These are phyloP conservation scores for Carposina sasakii DNA, from an alignment of 1,140 invertebrate genomes.

Conservation along the genomic window DNA sequence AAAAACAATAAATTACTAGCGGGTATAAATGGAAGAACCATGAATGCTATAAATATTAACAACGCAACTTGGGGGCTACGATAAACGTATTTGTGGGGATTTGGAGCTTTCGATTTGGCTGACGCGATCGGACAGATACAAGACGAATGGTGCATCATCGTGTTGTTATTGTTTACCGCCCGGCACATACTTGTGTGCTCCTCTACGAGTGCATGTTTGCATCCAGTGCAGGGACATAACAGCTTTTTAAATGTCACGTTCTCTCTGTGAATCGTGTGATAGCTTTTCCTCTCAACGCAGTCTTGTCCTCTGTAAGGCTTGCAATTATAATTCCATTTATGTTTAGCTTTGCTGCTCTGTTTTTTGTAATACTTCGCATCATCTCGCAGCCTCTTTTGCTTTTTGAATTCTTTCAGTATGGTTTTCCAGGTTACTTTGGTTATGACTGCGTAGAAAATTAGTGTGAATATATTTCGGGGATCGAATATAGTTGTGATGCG, in stretches of 20 bases:
- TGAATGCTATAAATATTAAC: slow-evolving; percentile 81
- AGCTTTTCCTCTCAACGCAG: slow-evolving; percentile 50
- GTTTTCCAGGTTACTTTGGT: slow-evolving; percentile 66
- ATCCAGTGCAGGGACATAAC: slow-evolving; percentile 68
- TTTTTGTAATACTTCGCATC: slow-evolving; percentile 55
- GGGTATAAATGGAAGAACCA: slow-evolving; percentile 93
- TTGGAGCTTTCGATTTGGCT: slow-evolving; percentile 46
- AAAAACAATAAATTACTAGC: slow-evolving; percentile 96
- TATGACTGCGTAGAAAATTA: slow-evolving; percentile 80
- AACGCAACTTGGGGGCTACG: slow-evolving; percentile 68
- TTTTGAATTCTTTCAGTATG: slow-evolving; percentile 46
- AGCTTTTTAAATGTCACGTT: slow-evolving; percentile 49
- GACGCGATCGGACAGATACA: slow-evolving; percentile 62
- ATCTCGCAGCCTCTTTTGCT: slow-evolving; percentile 39
- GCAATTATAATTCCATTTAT: slow-evolving; percentile 57
- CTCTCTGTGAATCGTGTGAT: slow-evolving; percentile 50
- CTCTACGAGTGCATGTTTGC: slow-evolving; percentile 71
- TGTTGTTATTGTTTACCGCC: slow-evolving; percentile 75
- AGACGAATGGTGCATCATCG: slow-evolving; percentile 60
- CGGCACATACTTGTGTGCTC: slow-evolving; percentile 71
- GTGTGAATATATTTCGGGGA: slow-evolving; percentile 80
- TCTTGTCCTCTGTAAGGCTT: slow-evolving; percentile 53
- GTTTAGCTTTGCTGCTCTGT: slow-evolving; percentile 50
- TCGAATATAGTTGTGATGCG: slow-evolving; percentile 83
- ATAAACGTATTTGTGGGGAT: slow-evolving; percentile 32